phyloP scores from a whole-genome alignment of 2,797 vertebrate species.

The Pipistrellus pipistrellus region DNA sequence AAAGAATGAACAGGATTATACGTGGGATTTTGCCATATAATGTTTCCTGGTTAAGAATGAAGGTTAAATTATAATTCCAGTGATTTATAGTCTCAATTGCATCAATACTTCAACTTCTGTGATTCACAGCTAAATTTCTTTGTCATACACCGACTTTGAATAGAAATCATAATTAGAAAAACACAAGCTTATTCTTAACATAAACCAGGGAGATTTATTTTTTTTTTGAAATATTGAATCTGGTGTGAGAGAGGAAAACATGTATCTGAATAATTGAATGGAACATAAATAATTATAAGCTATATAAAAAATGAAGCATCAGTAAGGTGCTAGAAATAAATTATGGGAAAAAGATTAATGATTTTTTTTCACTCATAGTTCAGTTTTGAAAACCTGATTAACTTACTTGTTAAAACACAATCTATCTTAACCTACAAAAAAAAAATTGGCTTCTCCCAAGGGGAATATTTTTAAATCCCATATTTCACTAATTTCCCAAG shows the following conservation, averaged over 20 bases:
- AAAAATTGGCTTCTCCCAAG: background rate
- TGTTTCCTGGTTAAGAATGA: constrained; percentile 38
- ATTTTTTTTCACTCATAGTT: constrained; percentile 30
- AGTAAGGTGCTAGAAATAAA: constrained; percentile 41
- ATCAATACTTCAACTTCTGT: background rate
- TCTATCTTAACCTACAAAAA: constrained; percentile 59
- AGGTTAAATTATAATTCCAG: constrained; percentile 42
- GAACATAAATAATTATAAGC: background rate
- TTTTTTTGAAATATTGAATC: background rate
- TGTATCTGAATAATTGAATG: constrained; percentile 21
- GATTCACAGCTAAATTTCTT: constrained; percentile 52
- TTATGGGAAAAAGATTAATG: constrained; percentile 24
- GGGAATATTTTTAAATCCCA: constrained; percentile 32
- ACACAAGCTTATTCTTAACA: background rate
- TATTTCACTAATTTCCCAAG: constrained; percentile 38
- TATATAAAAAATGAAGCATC: constrained; percentile 29
- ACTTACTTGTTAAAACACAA: constrained; percentile 35
- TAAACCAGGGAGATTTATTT: constrained; percentile 12
- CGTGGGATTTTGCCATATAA: background rate
- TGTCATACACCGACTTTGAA: constrained; percentile 12
- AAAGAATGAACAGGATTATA: constrained; percentile 48
- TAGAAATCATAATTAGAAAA: constrained; percentile 29
- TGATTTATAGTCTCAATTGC: constrained; percentile 30
- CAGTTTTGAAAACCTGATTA: constrained; percentile 59
- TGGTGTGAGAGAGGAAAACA: background rate